Conservation (phyloP, 64 coral and sea anemone genomes). For the Acropora yongei region DNA sequence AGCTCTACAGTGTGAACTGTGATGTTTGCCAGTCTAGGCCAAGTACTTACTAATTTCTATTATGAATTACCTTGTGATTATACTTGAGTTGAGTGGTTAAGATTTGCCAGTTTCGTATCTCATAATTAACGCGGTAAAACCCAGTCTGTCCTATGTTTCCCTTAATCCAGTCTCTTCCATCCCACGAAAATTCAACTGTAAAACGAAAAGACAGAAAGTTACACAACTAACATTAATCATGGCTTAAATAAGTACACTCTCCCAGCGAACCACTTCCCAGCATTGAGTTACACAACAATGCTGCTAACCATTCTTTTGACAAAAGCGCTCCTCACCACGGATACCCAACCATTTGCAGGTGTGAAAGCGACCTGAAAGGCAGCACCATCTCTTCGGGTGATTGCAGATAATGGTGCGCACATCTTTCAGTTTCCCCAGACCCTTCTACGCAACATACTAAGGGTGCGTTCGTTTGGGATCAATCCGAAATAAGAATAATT, state of each 20-base stretch:
- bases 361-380: background rate
- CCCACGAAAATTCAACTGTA: conserved; percentile 72
- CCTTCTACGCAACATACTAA: background rate
- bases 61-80: conserved; percentile 58
- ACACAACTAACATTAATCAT: background rate
- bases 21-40: too few relatives aligned
- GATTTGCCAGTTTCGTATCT: conserved; percentile 52
- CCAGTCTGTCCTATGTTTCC: conserved; percentile 85
- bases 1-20: too few relatives aligned
- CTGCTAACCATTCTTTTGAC: background rate
- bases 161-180: conserved; percentile 91
- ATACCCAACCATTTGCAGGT: background rate
- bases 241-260: background rate
- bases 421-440: background rate
- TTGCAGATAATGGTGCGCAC: background rate
- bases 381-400: background rate
- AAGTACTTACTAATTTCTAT: too few relatives aligned
- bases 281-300: too few relatives aligned
- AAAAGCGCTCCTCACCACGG: background rate
- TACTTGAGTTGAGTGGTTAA: conserved; percentile 64
- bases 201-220: background rate
- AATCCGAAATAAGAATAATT: too few relatives aligned
- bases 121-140: conserved; percentile 93
- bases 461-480: too few relatives aligned
- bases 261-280: too few relatives aligned